These are phyloP conservation scores for Mythimna loreyi DNA, from an alignment of 2,888 invertebrate species.

Conservation along the genomic window DNA sequence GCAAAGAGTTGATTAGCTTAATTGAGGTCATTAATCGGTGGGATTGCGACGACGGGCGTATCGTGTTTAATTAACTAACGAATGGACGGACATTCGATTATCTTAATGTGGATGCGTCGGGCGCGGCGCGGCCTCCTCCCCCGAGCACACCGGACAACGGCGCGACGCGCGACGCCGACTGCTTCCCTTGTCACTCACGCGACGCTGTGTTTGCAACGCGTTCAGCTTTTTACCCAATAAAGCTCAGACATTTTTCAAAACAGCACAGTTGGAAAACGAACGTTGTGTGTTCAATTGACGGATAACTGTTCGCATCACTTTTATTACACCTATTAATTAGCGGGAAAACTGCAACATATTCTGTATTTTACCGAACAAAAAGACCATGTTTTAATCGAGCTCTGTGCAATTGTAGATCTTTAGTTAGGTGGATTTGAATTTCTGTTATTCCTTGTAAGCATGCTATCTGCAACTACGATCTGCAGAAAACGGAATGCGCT, in stretches of 20 bases:
- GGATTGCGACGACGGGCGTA: slow-evolving; percentile 83
- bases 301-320: slow-evolving; percentile 35
- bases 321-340: slow-evolving; percentile 47
- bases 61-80: slow-evolving; percentile 90
- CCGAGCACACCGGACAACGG: slow-evolving; percentile 56
- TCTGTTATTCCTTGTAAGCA: slow-evolving; percentile 52
- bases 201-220: slow-evolving; percentile 35
- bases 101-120: slow-evolving; percentile 82
- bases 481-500: slow-evolving; percentile 60
- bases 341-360: slow-evolving; percentile 14
- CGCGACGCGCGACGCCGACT: slow-evolving; percentile 43
- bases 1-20: slow-evolving; percentile 87
- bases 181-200: slow-evolving; percentile 39
- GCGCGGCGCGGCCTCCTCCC: slow-evolving; percentile 63
- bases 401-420: slow-evolving; percentile 25
- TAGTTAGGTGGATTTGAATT: slow-evolving; percentile 41
- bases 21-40: slow-evolving; percentile 87
- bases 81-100: slow-evolving; percentile 84
- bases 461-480: slow-evolving; percentile 54
- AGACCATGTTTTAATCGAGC: slow-evolving; percentile 27
- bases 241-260: slow-evolving; percentile 33
- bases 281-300: slow-evolving; percentile 26
- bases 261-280: slow-evolving; percentile 31
- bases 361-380: slow-evolving; percentile 26
- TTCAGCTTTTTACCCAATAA: slow-evolving; percentile 40